Conservation (phyloP, 2,113 vertebrate species). For the Menura novaehollandiae region DNA sequence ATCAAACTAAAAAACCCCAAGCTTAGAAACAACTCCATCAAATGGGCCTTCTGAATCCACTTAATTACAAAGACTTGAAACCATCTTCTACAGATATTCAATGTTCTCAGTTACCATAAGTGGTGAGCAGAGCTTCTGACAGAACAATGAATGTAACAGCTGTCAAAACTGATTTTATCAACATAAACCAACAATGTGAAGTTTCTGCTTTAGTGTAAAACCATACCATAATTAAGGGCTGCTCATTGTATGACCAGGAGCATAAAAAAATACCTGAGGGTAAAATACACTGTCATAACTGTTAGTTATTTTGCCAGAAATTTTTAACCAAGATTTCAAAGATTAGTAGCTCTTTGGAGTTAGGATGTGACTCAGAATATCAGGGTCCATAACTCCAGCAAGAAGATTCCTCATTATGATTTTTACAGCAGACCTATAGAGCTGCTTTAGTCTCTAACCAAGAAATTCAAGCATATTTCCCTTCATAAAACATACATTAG, state of each 20-base stretch:
- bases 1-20: not conserved
- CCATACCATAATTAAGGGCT: not conserved
- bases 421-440: not conserved
- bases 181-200: not conserved
- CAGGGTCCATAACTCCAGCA: not conserved
- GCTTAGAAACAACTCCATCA: not conserved
- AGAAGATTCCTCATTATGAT: not conserved
- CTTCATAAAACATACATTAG: not conserved
- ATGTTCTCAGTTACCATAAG: not conserved
- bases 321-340: not conserved
- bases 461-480: not conserved
- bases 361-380: not conserved
- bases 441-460: not conserved
- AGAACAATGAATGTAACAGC: not conserved
- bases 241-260: not conserved
- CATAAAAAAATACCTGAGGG: not conserved
- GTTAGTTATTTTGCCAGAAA: not conserved
- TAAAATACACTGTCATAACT: not conserved
- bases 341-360: accelerated
- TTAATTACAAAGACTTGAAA: not conserved
- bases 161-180: not conserved
- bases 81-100: not conserved
- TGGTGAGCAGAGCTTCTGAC: not conserved
- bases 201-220: not conserved
- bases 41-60: not conserved